Conservation (phyloP, 53 echinoderm and acorn worm species). For the Echinarachnius parma region DNA sequence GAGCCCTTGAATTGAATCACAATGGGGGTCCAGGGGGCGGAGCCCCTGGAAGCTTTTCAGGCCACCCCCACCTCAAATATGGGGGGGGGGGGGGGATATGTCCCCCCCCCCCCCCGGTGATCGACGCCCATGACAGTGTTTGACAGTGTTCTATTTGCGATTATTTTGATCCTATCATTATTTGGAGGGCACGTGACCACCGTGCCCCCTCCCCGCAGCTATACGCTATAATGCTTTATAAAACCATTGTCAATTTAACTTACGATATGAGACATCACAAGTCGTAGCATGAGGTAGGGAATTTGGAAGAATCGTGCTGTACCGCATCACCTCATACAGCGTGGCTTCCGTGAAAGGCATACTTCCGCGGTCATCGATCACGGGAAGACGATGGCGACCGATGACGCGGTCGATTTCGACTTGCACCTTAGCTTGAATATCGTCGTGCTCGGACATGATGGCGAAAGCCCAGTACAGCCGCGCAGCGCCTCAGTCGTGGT, state of each 20-base stretch:
- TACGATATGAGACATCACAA: slow-evolving; percentile 56
- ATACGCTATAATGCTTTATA: too few species aligned
- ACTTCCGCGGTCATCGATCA: slow-evolving; percentile 53
- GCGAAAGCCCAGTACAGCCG: slow-evolving; percentile 77
- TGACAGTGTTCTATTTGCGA: too few species aligned
- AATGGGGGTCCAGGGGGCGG: too few species aligned
- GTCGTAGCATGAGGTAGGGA: slow-evolving; percentile 64
- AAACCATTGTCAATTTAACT: slow-evolving; percentile 16
- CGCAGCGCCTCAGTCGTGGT: slow-evolving; percentile 68
- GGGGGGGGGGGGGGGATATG: too few species aligned
- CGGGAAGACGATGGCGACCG: slow-evolving; percentile 57
- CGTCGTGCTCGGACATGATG: slow-evolving; percentile 53
- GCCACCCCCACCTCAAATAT: too few species aligned
- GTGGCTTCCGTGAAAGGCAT: slow-evolving; percentile 73
- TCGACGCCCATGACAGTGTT: too few species aligned
- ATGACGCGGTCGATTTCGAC: slow-evolving; percentile 73
- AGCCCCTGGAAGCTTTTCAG: too few species aligned
- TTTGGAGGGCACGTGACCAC: too few species aligned
- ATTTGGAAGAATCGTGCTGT: slow-evolving; percentile 51
- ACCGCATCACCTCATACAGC: slow-evolving; percentile 66
- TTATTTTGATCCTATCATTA: too few species aligned
- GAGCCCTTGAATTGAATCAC: too few species aligned
- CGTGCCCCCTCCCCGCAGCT: too few species aligned
- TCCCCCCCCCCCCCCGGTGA: too few species aligned
- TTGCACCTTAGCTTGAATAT: slow-evolving; percentile 66